phyloP scores from a whole-genome alignment of 2,888 invertebrate species.

The Chymomyza procnemis region DNA sequence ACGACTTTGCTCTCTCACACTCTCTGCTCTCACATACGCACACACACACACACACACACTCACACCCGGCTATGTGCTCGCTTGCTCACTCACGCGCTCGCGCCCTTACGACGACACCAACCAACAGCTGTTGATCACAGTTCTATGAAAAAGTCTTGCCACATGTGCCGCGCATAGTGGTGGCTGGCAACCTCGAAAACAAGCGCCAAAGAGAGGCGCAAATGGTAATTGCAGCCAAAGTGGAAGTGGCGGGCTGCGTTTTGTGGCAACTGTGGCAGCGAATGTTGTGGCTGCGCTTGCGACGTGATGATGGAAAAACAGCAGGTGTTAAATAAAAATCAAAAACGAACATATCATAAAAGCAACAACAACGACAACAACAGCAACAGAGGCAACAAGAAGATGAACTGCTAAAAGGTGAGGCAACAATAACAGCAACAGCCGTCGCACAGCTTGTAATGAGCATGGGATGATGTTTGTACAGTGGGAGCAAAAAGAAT shows the following conservation, averaged over 20 bases:
- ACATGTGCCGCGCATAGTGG: background rate
- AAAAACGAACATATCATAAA: slow-evolving; percentile 25
- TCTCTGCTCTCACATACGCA: background rate
- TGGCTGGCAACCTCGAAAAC: background rate
- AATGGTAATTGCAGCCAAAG: slow-evolving; percentile 20
- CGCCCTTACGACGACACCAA: background rate
- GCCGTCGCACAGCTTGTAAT: slow-evolving; percentile 22
- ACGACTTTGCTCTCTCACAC: slow-evolving; percentile 5
- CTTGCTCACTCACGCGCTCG: slow-evolving; percentile 2
- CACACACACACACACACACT: background rate
- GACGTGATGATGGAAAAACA: slow-evolving; percentile 56
- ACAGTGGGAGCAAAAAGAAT: too few relatives aligned
- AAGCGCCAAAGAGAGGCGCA: background rate
- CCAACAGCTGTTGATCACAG: slow-evolving; percentile 52
- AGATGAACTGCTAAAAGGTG: slow-evolving; percentile 16
- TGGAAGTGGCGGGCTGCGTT: slow-evolving; percentile 16
- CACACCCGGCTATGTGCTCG: too few relatives aligned
- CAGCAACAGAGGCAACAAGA: slow-evolving; percentile 14
- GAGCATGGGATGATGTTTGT: background rate
- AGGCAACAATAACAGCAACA: slow-evolving; percentile 25
- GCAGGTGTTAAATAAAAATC: slow-evolving; percentile 65
- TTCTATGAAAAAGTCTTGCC: background rate
- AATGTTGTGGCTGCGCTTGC: slow-evolving; percentile 14
- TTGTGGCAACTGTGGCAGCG: slow-evolving; percentile 32
- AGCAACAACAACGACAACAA: slow-evolving; percentile 3